Evolutionary conservation across 1,140 invertebrate genomes (phyloP).

Genomic region (Oreohelix idahoensis): DNA sequence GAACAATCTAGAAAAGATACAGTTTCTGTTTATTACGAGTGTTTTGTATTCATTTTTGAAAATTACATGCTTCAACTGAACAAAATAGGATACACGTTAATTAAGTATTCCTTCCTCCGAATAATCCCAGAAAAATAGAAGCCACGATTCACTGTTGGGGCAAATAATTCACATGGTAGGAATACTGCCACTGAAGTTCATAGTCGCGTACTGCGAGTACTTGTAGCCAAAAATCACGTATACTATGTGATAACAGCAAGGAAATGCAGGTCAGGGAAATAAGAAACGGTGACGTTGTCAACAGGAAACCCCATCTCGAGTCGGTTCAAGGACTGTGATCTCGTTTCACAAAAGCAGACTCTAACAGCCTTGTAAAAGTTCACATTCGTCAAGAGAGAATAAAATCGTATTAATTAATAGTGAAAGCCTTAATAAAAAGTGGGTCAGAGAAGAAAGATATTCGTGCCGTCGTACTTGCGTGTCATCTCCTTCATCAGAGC

Average conservation of each 20-base stretch:
- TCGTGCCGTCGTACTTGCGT: neutral
- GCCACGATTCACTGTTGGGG: too few species aligned
- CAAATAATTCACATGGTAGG: neutral
- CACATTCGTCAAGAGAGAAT: too few species aligned
- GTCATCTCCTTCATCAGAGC: neutral
- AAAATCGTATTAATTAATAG: neutral
- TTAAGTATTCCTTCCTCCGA: too few species aligned
- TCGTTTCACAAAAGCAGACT: neutral
- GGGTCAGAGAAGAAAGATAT: neutral
- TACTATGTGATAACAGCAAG: neutral
- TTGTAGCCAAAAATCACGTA: neutral
- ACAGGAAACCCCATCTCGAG: slow-evolving; percentile 1
- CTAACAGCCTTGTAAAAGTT: neutral
- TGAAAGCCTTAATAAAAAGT: neutral
- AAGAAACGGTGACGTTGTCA: neutral
- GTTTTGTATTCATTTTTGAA: too few species aligned
- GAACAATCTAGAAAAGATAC: too few species aligned
- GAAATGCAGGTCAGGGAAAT: neutral
- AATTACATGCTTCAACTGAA: too few species aligned
- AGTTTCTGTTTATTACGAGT: too few species aligned
- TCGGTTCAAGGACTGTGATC: neutral
- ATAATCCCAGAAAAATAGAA: too few species aligned
- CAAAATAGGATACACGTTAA: too few species aligned
- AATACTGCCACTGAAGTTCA: neutral
- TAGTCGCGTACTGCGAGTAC: neutral